Evolutionary conservation across 2,113 vertebrate genomes (phyloP).

Genomic region (Rana temporaria): DNA sequence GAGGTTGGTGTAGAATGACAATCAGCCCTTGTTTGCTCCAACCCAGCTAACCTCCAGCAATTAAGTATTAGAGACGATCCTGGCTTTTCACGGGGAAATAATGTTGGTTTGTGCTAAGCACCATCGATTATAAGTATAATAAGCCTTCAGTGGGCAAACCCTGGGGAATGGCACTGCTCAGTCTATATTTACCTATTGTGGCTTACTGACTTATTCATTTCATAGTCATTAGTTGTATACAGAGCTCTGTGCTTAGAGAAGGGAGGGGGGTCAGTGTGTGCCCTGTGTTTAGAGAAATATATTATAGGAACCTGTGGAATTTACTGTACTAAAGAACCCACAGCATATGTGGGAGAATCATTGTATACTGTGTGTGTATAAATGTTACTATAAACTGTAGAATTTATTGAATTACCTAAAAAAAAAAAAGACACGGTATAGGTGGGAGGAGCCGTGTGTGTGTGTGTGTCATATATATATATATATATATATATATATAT

Average conservation of each 20-base stretch:
- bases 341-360: too few species aligned
- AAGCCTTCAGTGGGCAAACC: slow-evolving; percentile 52
- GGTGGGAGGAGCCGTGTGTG: too few species aligned
- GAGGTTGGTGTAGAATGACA: slow-evolving; percentile 61
- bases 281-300: background rate
- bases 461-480: too few species aligned
- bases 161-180: slow-evolving; percentile 60
- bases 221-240: slow-evolving; percentile 61
- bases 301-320: slow-evolving; percentile 64
- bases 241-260: background rate
- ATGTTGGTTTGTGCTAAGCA: slow-evolving; percentile 64
- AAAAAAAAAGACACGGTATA: too few species aligned
- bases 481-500: too few species aligned
- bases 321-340: too few species aligned
- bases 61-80: slow-evolving; percentile 59
- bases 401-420: too few species aligned
- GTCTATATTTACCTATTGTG: slow-evolving; percentile 62
- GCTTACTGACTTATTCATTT: slow-evolving; percentile 13
- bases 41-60: slow-evolving; percentile 58
- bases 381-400: too few species aligned
- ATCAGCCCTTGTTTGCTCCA: slow-evolving; percentile 56
- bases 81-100: slow-evolving; percentile 61
- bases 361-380: too few species aligned
- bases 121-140: slow-evolving; percentile 62
- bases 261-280: too few species aligned